Evolutionary conservation across 2,113 vertebrate genomes (phyloP), one percentile per base, ranked within the genome.

Genomic region (Pseudorectes ferrugineus): DNA sequence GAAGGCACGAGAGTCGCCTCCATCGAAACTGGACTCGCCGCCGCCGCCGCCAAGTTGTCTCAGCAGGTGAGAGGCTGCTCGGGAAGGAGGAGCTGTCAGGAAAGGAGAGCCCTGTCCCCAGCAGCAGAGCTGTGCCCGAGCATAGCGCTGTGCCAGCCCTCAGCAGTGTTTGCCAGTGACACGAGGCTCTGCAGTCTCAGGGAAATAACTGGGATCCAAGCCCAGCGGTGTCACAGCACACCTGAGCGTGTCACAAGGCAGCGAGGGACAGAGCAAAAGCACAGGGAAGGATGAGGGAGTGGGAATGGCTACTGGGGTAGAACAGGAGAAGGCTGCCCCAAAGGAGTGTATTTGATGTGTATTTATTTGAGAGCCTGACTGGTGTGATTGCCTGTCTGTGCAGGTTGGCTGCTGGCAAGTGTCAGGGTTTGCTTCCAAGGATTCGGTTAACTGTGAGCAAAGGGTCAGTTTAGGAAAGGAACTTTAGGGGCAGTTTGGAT

Each of bases 1-100:
- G 99, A 99, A 63, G 99, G 99, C 42, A 99, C 99, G 1, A 97
- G 99, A 74, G 99, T 99, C 49, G 99, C 99, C n/a, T 99, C 99
- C 93, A 99, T 99, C 61, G 99, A 99, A 95, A 99, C 99, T 0
- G 99, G 99, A 45, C 97, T 99, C 28, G 99, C 99, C 0, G 99
- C 99, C 0, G 99, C 99, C 0, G 99, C 99, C 1, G 99, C 99
- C 14, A 99, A 99, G 92, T 96, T 99, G 31, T 99, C 99, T 38
- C 99, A 99, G 97, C 99, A 99, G 99, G 99, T 99, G 91, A 96
- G 91, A 95, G 96, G 55, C 72, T 63, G 55, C 86, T 45, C 36
- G 58, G 52, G 54, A 45, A 61, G 49, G 8, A 36, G 59, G 22
- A 57, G 79, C 36, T 75, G 24, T 11, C 67, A 63, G 59, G 51